A percentile compares a stretch with the other conserved stretches of the same genome.
These are phyloP conservation scores for Oncopeltus fasciatus DNA, from an alignment of 1,140 invertebrate genomes.

Conservation along the genomic window DNA sequence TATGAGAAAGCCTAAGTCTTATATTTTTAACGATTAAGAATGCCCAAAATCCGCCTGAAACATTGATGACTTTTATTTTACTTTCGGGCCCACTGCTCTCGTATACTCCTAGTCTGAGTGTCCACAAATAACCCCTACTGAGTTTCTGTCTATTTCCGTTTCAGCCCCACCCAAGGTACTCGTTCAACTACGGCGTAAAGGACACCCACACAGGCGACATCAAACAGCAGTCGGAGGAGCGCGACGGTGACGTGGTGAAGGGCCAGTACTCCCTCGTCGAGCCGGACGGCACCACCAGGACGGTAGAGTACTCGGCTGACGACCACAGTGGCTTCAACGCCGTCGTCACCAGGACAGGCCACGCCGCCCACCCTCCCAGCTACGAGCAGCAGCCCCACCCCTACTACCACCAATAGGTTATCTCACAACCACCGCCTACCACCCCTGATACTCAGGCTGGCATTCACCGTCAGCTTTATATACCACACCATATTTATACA, in stretches of 20 bases:
- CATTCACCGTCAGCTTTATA: too few relatives aligned
- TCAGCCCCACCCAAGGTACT: constrained; percentile 37
- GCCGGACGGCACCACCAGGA: constrained; percentile 42
- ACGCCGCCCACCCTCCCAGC: constrained; percentile 28
- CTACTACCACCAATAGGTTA: not conserved
- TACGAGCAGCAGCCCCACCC: not conserved
- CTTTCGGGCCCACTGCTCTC: too few relatives aligned
- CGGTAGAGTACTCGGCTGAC: constrained; percentile 43
- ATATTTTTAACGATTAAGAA: too few relatives aligned
- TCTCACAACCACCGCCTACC: too few relatives aligned
- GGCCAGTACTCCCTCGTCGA: constrained; percentile 40
- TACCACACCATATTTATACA: too few relatives aligned
- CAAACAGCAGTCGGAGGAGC: constrained; percentile 37
- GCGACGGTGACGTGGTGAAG: constrained; percentile 37
- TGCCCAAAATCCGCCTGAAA: too few relatives aligned
- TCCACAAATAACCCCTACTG: not conserved
- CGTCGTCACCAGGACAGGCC: constrained; percentile 39
- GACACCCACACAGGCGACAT: constrained; percentile 38
- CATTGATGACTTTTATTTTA: too few relatives aligned
- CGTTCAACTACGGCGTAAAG: constrained; percentile 37
- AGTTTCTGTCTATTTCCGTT: too few relatives aligned
- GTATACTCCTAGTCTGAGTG: too few relatives aligned
- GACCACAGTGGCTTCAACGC: constrained; percentile 44
- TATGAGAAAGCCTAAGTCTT: too few relatives aligned
- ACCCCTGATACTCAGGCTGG: too few relatives aligned